Evolutionary conservation across 2,113 vertebrate genomes (phyloP).

Genomic region (Barbus barbus): DNA sequence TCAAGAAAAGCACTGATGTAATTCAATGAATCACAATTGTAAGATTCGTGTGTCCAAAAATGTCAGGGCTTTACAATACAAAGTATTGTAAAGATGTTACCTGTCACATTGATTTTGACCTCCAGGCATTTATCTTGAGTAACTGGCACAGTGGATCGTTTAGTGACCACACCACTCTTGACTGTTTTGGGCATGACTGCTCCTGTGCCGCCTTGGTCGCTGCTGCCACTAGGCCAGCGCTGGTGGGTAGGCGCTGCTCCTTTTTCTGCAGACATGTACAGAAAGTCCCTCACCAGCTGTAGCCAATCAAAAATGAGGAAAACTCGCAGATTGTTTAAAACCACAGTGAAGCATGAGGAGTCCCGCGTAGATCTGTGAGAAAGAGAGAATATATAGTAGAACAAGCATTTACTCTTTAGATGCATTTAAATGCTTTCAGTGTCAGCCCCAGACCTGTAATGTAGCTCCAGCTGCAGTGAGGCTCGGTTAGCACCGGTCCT

Average conservation of each 20-base stretch:
- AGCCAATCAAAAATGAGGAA: conserved; percentile 98
- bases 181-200: conserved; percentile 86
- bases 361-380: conserved; percentile 86
- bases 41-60: no score
- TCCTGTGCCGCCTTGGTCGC: conserved; percentile 61
- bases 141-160: conserved; percentile 86
- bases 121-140: conserved; percentile 85
- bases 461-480: conserved; percentile 91
- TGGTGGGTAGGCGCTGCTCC: conserved; percentile 55
- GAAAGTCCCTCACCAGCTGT: conserved; percentile 86
- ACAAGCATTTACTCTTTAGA: background rate
- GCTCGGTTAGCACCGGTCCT: conserved; percentile 83
- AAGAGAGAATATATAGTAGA: background rate
- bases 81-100: conserved; percentile 62
- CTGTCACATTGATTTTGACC: conserved; percentile 95
- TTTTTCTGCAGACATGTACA: conserved; percentile 79
- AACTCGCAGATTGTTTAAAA: conserved; percentile 93
- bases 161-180: conserved; percentile 93
- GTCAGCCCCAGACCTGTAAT: conserved; percentile 82
- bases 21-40: no score
- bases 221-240: conserved; percentile 63
- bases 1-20: no score
- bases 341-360: conserved; percentile 92
- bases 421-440: background rate
- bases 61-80: no score